These are phyloP conservation scores for Tretioscincus oriximinensis DNA, from an alignment of 2,113 vertebrate species.

Conservation along the genomic window DNA sequence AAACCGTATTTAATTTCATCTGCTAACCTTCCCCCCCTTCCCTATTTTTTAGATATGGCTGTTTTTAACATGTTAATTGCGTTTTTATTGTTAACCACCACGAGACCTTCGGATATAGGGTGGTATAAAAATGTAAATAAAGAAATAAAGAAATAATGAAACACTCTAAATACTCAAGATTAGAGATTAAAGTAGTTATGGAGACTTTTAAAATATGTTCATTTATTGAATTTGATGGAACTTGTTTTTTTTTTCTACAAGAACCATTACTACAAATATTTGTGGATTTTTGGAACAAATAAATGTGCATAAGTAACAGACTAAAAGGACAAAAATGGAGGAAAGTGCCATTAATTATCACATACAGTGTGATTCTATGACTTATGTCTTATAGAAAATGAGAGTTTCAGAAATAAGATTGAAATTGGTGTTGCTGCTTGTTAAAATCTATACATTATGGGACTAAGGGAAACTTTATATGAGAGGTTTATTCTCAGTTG, in stretches of 20 bases:
- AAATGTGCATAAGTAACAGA: background rate
- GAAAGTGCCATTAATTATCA: background rate
- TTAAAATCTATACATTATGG: background rate
- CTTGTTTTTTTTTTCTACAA: background rate
- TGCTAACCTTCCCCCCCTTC: background rate
- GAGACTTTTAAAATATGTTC: background rate
- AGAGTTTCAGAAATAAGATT: background rate
- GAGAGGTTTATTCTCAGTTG: constrained; percentile 7
- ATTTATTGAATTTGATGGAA: background rate
- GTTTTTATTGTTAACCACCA: no score
- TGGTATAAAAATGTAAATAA: no score
- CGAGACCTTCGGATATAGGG: no score
- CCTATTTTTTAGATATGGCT: no score
- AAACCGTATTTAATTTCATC: background rate
- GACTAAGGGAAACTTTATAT: background rate
- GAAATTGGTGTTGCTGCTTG: background rate
- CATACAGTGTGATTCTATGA: background rate
- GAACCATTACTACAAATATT: background rate
- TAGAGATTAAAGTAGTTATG: background rate
- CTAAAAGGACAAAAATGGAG: background rate
- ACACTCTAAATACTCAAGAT: background rate
- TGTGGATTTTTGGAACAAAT: background rate
- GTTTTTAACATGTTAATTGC: no score
- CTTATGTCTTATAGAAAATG: background rate
- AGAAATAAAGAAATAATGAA: background rate